A percentile compares a stretch with the other conserved stretches of the same genome.
Evolutionary conservation across 2,113 vertebrate species (phyloP).

Genomic region (Anser brachyrhynchus): DNA sequence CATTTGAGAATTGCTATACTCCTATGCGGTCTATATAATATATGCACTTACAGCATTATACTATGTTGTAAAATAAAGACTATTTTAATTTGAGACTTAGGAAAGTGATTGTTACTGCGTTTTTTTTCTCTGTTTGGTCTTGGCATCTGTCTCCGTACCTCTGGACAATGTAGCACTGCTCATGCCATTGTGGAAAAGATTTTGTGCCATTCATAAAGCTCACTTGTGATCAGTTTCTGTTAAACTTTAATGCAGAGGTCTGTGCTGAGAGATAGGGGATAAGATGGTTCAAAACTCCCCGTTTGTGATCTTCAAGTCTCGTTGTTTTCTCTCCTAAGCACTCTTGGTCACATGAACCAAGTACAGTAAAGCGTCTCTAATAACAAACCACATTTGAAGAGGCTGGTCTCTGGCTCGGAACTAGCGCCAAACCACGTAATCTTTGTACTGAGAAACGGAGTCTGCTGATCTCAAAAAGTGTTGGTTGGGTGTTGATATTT

Average conservation of each 20-base stretch:
- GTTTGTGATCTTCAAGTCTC: neutral
- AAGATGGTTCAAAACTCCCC: neutral
- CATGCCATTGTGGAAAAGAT: neutral
- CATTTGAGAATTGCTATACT: neutral
- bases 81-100: neutral
- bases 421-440: neutral
- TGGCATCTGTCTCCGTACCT: neutral
- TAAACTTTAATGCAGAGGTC: neutral
- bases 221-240: neutral
- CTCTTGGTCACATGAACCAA: neutral
- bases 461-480: neutral
- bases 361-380: neutral
- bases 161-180: neutral
- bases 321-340: neutral
- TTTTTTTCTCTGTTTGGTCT: neutral
- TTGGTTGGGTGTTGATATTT: neutral
- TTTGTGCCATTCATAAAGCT: neutral
- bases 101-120: neutral
- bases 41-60: neutral
- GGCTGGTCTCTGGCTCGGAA: neutral
- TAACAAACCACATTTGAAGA: neutral
- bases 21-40: neutral
- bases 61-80: neutral
- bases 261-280: neutral
- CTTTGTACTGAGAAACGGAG: neutral